A percentile compares a stretch with the other conserved stretches of the same genome.
Evolutionary conservation across 2,113 vertebrate genomes (phyloP).

Genomic region (Potamarius usumacintae): DNA sequence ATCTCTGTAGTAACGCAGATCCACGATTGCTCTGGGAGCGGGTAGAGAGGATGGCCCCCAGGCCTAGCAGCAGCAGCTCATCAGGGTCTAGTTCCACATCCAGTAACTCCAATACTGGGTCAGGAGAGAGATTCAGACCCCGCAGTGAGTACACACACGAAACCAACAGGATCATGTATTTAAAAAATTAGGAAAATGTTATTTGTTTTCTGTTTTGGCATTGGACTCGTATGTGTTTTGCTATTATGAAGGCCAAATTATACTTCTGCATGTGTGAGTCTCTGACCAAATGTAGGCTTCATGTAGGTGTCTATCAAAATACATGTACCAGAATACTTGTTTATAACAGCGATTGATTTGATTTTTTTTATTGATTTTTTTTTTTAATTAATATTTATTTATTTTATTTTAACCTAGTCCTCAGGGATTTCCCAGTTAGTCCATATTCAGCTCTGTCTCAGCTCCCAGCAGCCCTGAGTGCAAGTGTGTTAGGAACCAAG

Average conservation of each 20-base stretch:
- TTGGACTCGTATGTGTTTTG: no score
- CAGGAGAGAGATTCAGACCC: constrained; percentile 89
- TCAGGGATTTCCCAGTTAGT: no score
- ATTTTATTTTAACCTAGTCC: no score
- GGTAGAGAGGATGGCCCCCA: constrained; percentile 90
- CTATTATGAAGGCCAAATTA: neutral
- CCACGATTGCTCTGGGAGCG: constrained; percentile 93
- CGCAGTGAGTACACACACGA: constrained; percentile 80
- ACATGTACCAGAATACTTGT: neutral
- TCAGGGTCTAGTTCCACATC: constrained; percentile 94
- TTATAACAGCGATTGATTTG: no score
- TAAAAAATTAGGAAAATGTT: neutral
- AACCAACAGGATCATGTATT: neutral
- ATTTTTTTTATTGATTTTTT: no score
- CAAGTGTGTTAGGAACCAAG: neutral
- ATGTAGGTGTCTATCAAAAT: neutral
- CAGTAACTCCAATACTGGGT: constrained; percentile 87
- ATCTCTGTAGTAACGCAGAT: constrained; percentile 81
- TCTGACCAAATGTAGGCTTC: no score
- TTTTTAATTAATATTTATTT: no score
- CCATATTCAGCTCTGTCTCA: neutral
- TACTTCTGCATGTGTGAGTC: no score
- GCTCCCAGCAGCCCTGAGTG: neutral
- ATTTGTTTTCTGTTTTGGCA: neutral
- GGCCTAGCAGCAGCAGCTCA: constrained; percentile 87